Evolutionary conservation across 2,113 vertebrate genomes (phyloP).

Genomic region (Colaptes auratus): DNA sequence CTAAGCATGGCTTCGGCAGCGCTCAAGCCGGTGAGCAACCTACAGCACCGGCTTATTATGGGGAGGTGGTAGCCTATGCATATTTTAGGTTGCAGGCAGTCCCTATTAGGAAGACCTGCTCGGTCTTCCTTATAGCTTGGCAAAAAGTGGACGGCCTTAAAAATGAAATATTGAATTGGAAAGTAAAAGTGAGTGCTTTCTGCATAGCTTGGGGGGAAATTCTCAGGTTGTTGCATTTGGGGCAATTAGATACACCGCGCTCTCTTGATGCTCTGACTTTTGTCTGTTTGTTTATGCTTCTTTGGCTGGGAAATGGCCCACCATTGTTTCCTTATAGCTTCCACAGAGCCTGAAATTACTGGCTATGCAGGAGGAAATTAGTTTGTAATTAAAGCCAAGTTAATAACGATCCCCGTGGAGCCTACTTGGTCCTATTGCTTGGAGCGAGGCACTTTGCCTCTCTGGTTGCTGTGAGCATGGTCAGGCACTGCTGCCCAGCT

Average conservation of each 20-base stretch:
- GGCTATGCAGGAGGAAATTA: conserved; percentile 41
- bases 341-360: conserved; percentile 29
- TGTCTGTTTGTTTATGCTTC: neutral
- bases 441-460: neutral
- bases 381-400: conserved; percentile 53
- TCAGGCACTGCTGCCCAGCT: neutral
- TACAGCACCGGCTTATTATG: neutral
- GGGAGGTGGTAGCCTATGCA: conserved; percentile 12
- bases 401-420: conserved; percentile 10
- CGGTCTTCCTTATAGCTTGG: neutral
- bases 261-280: neutral
- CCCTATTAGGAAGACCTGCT: neutral
- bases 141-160: neutral
- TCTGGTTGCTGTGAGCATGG: neutral
- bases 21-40: neutral
- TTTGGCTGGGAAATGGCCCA: neutral
- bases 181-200: neutral
- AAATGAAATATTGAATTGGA: neutral
- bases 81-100: neutral
- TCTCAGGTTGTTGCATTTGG: neutral
- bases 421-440: neutral
- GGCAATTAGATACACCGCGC: fast-evolving
- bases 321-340: conserved; percentile 11
- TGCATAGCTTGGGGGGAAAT: neutral
- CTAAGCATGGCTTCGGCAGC: conserved; percentile 22